Base-by-base conservation (phyloP, 2,888 invertebrate genomes). In the Neocrepidodera transversa region DNA sequence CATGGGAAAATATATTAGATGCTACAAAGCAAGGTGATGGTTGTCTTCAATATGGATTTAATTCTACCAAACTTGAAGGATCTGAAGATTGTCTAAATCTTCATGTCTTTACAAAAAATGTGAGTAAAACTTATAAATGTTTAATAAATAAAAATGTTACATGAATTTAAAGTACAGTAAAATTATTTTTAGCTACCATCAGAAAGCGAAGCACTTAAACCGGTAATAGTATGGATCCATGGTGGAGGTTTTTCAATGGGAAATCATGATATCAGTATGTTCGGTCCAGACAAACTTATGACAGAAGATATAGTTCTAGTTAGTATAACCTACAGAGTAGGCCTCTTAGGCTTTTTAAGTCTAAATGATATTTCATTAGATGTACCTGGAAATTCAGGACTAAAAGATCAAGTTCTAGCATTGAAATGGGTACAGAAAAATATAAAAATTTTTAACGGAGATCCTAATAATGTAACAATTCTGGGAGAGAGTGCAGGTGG, bases 401-500 rank as follows among this genome's bases (percentile, higher is more conserved):
- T 81, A 0, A 82, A 82, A 69, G 82, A 82, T 68, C 80, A 81
- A 70, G 72, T 79, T 0, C 62, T 82, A 67, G 82, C 82, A 0
- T 63, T 83, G 18, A 79, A 78, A 58, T 83, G 82, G 82, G 74
- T 82, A 0, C 78, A 81, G 78, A 80, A 64, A 77, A 81, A 81
- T 57, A 79, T 79, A 2, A 64, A 73, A 2, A 72, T 72, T 50
- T 81, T 81, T 64, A 80, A 80, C n/a, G 81, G 81, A 1, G 77
- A 81, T 69, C 72, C 78, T 0, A 67, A 76, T 2, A 81, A 81
- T 42, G 79, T 81, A 5, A 81, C 81, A 0, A 68, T 81, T 0
- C 78, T 81, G 57, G 83, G 83, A 1, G 80, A 82, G 67, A 83
- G 83, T 64, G 83, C 83, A 1, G 83, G 83, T 0, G 81, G 76